A percentile compares a stretch with the other conserved stretches of the same genome.
These are phyloP conservation scores for Sebastes vulpes DNA, from an alignment of 2,797 vertebrate species.

Conservation along the genomic window DNA sequence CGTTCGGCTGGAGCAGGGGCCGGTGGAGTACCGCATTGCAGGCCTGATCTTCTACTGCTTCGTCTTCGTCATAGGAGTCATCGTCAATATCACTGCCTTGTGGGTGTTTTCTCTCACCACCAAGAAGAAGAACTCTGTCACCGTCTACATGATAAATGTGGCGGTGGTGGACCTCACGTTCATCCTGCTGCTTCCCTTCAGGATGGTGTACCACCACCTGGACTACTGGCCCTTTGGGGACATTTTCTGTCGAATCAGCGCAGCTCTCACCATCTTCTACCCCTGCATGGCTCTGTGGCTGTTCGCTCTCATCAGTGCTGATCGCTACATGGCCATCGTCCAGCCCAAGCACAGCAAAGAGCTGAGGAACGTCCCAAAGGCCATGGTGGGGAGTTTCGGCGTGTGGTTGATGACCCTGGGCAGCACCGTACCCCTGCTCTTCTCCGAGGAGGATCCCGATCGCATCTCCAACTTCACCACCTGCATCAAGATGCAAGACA, in stretches of 20 bases:
- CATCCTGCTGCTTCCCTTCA: conserved; percentile 91
- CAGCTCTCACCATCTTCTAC: conserved; percentile 93
- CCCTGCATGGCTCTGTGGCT: conserved; percentile 96
- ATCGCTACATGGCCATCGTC: conserved; percentile 97
- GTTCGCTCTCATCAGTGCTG: conserved; percentile 93
- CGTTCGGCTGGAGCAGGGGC: conserved; percentile 54
- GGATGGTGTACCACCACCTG: conserved; percentile 89
- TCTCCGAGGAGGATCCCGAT: conserved; percentile 89
- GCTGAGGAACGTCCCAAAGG: conserved; percentile 92
- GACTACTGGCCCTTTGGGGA: conserved; percentile 93
- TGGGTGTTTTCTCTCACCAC: conserved; percentile 98
- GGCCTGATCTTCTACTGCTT: conserved; percentile 92
- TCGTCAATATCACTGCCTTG: conserved; percentile 92
- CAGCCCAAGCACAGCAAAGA: conserved; percentile 94
- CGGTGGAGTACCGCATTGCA: conserved; percentile 87
- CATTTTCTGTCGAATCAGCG: conserved; percentile 88
- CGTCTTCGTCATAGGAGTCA: conserved; percentile 89
- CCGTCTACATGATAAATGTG: conserved; percentile 97
- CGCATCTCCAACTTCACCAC: conserved; percentile 87
- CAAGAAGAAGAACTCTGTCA: conserved; percentile 95
- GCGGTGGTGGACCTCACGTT: conserved; percentile 93
- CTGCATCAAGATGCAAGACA: conserved; percentile 93
- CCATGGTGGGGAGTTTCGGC: conserved; percentile 86
- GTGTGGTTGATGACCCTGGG: conserved; percentile 94
- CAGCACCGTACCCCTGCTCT: conserved; percentile 87